Evolutionary conservation across 1,140 invertebrate species (phyloP).

Genomic region (Ceratosolen fusciceps): DNA sequence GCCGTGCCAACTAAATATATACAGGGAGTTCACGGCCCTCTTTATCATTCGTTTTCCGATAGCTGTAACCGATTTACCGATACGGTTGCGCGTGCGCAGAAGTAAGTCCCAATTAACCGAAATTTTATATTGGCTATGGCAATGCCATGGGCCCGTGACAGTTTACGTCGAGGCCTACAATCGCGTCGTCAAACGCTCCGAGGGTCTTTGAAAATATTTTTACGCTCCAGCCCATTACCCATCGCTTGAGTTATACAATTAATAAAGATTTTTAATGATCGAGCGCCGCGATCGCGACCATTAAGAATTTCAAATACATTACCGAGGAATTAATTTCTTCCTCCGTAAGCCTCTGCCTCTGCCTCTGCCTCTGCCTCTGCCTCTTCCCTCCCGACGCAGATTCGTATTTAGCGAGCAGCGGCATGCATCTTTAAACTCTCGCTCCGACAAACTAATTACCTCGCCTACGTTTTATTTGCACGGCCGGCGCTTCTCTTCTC

Average conservation of each 20-base stretch:
- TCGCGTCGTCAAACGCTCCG: neutral
- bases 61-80: neutral
- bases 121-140: neutral
- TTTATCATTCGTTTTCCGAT: constrained; percentile 20
- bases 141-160: no score
- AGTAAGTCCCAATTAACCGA: constrained; percentile 16
- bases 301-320: constrained; percentile 21
- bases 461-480: constrained; percentile 3
- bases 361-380: neutral
- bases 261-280: neutral
- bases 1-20: neutral
- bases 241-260: constrained; percentile 5
- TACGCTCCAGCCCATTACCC: neutral
- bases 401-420: neutral
- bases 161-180: neutral
- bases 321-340: constrained; percentile 24
- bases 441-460: neutral
- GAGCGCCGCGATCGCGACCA: neutral
- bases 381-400: neutral
- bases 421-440: neutral
- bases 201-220: neutral
- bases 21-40: neutral
- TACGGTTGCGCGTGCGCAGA: neutral
- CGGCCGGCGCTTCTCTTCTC: neutral
- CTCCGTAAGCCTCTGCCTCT: neutral